These are phyloP conservation scores for Tachysurus fulvidraco DNA, from an alignment of 2,113 vertebrate species.

Conservation along the genomic window DNA sequence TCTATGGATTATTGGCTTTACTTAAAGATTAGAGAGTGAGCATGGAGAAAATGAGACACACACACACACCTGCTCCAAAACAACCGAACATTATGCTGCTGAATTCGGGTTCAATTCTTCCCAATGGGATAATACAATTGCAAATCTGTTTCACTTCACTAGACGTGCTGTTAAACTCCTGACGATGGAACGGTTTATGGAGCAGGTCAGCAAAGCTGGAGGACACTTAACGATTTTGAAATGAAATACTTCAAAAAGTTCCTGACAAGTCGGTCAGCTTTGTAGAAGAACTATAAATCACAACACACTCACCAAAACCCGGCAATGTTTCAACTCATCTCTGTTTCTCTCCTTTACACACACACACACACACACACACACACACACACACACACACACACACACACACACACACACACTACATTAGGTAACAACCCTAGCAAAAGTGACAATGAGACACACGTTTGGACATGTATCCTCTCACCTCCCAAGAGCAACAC, in stretches of 20 bases:
- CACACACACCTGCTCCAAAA: background rate
- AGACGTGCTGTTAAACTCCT: background rate
- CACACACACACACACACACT: background rate
- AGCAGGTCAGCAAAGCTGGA: background rate
- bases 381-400: background rate
- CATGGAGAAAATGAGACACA: background rate
- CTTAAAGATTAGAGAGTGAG: conserved; percentile 2
- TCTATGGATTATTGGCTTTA: conserved; percentile 50
- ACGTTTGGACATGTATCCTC: conserved; percentile 5
- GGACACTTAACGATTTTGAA: background rate
- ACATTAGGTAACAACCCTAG: background rate
- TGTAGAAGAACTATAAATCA: background rate
- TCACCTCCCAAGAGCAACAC: conserved; percentile 28
- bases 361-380: background rate
- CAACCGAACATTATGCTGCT: background rate
- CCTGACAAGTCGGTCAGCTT: background rate
- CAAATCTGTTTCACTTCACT: background rate
- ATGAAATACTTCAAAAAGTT: background rate
- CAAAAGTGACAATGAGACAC: background rate
- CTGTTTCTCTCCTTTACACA: background rate
- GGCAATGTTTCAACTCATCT: background rate
- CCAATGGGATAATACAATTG: background rate
- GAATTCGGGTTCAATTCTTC: background rate
- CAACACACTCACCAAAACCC: background rate
- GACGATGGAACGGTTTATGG: background rate